Evolutionary conservation across 2,113 vertebrate genomes (phyloP).

Genomic region (Mormoops blainvillei): DNA sequence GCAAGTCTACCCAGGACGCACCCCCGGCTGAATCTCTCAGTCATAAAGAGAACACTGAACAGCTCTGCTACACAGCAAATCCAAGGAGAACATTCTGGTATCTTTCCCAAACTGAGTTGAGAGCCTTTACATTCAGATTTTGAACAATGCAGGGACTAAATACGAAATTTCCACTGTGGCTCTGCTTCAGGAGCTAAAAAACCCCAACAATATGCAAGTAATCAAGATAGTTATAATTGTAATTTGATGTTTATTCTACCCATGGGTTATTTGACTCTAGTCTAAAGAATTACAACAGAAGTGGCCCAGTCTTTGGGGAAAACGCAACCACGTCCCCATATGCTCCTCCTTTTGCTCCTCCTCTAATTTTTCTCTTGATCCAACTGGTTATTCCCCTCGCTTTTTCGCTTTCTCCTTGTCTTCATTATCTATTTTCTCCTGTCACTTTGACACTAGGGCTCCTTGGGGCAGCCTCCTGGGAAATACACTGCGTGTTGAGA

Average conservation of each 20-base stretch:
- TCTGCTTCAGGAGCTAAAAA: neutral
- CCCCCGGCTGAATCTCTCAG: neutral
- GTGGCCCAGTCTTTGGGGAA: neutral
- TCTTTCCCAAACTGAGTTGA: neutral
- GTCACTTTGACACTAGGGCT: neutral
- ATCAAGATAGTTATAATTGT: neutral
- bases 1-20: neutral
- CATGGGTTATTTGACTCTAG: neutral
- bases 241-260: neutral
- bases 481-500: neutral
- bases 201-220: neutral
- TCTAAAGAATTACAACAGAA: too few relatives aligned
- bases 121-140: neutral
- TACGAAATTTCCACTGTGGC: neutral
- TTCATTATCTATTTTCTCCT: neutral
- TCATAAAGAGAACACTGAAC: neutral
- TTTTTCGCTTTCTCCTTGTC: neutral
- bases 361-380: neutral
- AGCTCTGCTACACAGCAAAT: neutral
- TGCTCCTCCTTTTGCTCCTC: neutral
- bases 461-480: neutral
- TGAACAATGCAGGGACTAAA: neutral
- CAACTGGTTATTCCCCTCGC: neutral
- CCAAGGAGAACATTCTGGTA: neutral
- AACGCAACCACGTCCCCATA: accelerated